A percentile compares a stretch with the other conserved stretches of the same genome.
Evolutionary conservation across 2,797 vertebrate genomes (phyloP).

Genomic region (Glyptemys insculpta): DNA sequence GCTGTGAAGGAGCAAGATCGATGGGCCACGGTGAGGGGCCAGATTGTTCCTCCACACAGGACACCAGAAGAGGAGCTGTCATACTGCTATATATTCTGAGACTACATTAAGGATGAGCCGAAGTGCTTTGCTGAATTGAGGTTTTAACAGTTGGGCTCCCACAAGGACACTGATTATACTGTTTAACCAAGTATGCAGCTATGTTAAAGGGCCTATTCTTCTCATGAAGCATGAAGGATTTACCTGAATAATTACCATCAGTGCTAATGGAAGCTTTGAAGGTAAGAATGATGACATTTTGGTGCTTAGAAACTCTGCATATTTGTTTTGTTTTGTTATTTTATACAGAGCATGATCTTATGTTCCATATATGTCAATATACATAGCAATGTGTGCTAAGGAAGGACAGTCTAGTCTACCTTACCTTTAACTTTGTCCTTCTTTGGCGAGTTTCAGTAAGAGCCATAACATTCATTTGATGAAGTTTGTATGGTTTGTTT

Average conservation of each 20-base stretch:
- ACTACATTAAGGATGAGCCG: background rate
- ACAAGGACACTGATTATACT: background rate
- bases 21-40: background rate
- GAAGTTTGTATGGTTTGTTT: too few relatives aligned
- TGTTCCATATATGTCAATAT: background rate
- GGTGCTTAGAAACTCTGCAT: background rate
- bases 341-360: background rate
- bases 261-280: background rate
- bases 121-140: conserved; percentile 37
- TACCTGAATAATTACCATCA: background rate
- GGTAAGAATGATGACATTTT: background rate
- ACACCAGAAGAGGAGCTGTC: conserved; percentile 1
- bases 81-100: background rate
- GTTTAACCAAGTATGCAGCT: background rate
- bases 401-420: too few relatives aligned
- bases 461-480: background rate
- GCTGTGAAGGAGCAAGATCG: background rate
- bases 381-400: background rate
- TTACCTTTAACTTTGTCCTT: background rate
- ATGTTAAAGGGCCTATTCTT: background rate
- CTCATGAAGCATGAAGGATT: background rate
- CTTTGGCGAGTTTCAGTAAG: background rate
- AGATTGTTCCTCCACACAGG: background rate
- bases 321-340: background rate
- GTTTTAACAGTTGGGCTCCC: background rate